These are phyloP conservation scores for Bovichtus variegatus DNA, from an alignment of 2,797 vertebrate genomes.

Conservation along the genomic window DNA sequence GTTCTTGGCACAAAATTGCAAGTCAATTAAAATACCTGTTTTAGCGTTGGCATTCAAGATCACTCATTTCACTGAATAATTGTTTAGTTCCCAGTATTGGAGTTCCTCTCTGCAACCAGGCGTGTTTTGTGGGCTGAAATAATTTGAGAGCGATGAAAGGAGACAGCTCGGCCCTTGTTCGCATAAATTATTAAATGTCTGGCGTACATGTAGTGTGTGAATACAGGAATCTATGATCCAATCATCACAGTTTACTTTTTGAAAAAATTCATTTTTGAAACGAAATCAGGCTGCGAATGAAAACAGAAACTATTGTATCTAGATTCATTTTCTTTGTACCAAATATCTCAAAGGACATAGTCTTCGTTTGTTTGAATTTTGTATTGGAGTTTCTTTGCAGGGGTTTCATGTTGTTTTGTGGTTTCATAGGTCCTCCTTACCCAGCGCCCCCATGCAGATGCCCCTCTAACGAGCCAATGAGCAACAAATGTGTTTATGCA, in stretches of 20 bases:
- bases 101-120: background rate
- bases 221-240: constrained; percentile 3
- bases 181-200: constrained; percentile 52
- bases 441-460: constrained; percentile 18
- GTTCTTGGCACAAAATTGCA: no score
- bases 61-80: constrained; percentile 11
- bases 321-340: background rate
- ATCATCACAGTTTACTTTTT: background rate
- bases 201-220: background rate
- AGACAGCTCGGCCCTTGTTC: constrained; percentile 16
- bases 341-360: background rate
- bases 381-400: background rate
- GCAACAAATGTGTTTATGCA: constrained; percentile 59
- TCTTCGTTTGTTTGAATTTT: no score
- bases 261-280: background rate
- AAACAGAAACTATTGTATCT: background rate
- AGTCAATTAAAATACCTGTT: constrained; percentile 1
- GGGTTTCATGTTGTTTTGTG: background rate
- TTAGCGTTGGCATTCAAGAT: background rate
- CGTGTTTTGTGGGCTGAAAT: background rate
- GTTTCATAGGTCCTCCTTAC: constrained; percentile 31
- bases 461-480: constrained; percentile 42
- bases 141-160: constrained; percentile 20
- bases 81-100: background rate
- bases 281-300: background rate